Evolutionary conservation across 2,888 invertebrate genomes (phyloP).

Genomic region (Ectropis crepuscularia): DNA sequence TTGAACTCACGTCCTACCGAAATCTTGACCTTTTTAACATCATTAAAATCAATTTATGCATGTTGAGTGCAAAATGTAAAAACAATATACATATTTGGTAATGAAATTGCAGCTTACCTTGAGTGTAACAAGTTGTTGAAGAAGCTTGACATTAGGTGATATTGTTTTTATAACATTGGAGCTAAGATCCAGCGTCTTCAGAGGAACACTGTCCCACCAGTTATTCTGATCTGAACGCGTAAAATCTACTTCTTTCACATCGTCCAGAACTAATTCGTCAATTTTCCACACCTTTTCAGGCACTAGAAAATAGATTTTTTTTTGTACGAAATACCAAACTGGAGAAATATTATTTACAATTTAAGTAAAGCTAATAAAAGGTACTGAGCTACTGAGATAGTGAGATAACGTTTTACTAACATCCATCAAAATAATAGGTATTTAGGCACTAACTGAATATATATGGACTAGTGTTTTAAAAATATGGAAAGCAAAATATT

Average conservation of each 20-base stretch:
- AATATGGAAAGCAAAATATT: too few relatives aligned
- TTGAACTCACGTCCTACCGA: not conserved
- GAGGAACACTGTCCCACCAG: slow-evolving; percentile 94
- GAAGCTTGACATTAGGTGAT: slow-evolving; percentile 86
- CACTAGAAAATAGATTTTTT: slow-evolving; percentile 74
- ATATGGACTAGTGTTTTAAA: too few relatives aligned
- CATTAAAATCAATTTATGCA: slow-evolving; percentile 3
- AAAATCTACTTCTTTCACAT: slow-evolving; percentile 86
- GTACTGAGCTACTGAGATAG: too few relatives aligned
- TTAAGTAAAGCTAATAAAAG: too few relatives aligned
- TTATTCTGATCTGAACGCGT: slow-evolving; percentile 82
- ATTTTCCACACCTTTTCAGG: slow-evolving; percentile 90
- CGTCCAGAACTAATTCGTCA: slow-evolving; percentile 86
- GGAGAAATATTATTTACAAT: too few relatives aligned
- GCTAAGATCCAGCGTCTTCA: slow-evolving; percentile 91
- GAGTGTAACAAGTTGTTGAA: slow-evolving; percentile 88
- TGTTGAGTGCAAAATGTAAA: slow-evolving; percentile 5
- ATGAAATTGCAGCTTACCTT: slow-evolving; percentile 82
- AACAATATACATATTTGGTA: slow-evolving; percentile 1
- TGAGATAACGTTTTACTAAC: not conserved
- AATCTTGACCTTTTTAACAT: slow-evolving; percentile 16
- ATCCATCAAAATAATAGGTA: not conserved
- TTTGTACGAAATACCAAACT: not conserved
- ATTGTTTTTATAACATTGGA: slow-evolving; percentile 88
- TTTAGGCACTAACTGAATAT: not conserved